Base-by-base conservation (phyloP, 2,113 vertebrate species). In the Macroglossus sobrinus region DNA sequence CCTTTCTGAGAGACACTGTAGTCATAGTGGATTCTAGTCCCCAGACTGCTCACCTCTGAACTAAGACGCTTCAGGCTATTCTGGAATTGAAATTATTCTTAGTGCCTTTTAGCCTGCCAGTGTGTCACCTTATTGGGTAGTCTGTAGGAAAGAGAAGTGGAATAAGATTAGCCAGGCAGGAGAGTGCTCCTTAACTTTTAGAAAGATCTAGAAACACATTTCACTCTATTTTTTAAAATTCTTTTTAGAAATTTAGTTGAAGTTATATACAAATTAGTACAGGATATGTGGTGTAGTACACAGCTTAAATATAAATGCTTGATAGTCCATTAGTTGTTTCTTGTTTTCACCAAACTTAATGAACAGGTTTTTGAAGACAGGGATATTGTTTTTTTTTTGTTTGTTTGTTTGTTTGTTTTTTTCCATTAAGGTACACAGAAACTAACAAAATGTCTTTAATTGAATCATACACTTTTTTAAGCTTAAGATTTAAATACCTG, bases 71-170 rank as follows among this genome's bases (percentile, higher is more conserved):
- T 80, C n/a, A 47, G 89, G 26, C 33, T 94, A 40, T 75, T 76
- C 63, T 71, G 28, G n/a, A 90, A 55, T 18, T 87, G 33, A 93
- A 92, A 96, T 92, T 61, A 92, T 87, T 88, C 35, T 35, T 59
- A 68, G 13, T 64, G n/a, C 7, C 24, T 71, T 85, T 89, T 84
- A 69, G 18, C 26, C 33, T 89, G 75, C 43, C 28, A 5, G 5
- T 88, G 66, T 61, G 9, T 92, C 61, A 28, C 47, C 74, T 68
- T 93, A 78, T 74, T 69, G 79, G 43, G 22, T 38, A 47, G 10
- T 86, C 35, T 92, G 22, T 79, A 69, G 75, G 28, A 90, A 72
- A 61, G 53, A 53, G 6, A 90, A 94, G 8, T 68, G 0, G 35
- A 91, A 64, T 69, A 43, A 94, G 68, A 87, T 84, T 7, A 38